Conservation (phyloP, 2,113 vertebrate genomes). For the Sitta europaea region DNA sequence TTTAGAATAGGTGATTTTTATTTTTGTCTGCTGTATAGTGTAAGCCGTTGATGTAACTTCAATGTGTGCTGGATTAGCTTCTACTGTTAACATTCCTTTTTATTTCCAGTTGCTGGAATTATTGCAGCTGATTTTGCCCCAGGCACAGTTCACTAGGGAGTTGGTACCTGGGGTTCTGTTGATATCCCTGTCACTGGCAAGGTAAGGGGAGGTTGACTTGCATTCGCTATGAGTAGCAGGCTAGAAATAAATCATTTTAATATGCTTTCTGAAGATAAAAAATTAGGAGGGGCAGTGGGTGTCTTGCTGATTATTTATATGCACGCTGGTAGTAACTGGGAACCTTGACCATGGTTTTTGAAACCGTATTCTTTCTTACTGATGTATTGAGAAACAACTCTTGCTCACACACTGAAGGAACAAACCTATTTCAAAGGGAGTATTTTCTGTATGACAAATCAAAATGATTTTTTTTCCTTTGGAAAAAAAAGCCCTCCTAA, state of each 20-base stretch:
- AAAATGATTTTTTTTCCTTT: neutral
- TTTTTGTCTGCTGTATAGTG: neutral
- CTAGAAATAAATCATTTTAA: constrained; percentile 51
- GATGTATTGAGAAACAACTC: neutral
- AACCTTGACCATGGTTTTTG: neutral
- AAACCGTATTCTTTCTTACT: constrained; percentile 26
- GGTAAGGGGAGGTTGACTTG: constrained; percentile 69
- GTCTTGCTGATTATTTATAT: constrained; percentile 47
- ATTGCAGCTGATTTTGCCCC: constrained; percentile 83
- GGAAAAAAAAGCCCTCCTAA: neutral
- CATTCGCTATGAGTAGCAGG: constrained; percentile 29
- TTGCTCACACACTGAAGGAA: neutral
- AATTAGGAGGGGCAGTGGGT: constrained; percentile 6
- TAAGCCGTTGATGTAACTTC: constrained; percentile 10
- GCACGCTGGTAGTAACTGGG: neutral
- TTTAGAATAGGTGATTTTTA: neutral
- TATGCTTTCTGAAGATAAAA: constrained; percentile 51
- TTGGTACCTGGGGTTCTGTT: constrained; percentile 83
- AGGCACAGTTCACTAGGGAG: constrained; percentile 78
- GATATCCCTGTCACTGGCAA: constrained; percentile 84
- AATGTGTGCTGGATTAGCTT: constrained; percentile 31
- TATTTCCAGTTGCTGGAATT: constrained; percentile 77
- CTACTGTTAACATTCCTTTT: constrained; percentile 54
- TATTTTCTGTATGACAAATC: neutral
- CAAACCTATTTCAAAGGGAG: neutral